These are phyloP conservation scores for Gallinago solitaria DNA, from an alignment of 2,797 vertebrate genomes.

Conservation along the genomic window DNA sequence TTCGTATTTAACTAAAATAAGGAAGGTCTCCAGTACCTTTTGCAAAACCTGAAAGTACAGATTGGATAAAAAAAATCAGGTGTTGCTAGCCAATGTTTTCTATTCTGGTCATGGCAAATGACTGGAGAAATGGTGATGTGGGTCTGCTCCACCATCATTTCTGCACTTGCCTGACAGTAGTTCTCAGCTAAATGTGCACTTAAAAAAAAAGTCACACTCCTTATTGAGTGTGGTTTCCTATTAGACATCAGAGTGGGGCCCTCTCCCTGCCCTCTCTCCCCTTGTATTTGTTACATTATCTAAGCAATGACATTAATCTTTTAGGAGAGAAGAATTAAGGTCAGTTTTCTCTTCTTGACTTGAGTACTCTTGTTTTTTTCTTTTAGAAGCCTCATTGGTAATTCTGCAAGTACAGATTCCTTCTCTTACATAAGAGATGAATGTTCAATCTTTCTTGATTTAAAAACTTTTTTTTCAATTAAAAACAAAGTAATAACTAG, in stretches of 20 bases:
- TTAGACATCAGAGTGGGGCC: not conserved
- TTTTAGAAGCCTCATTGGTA: not conserved
- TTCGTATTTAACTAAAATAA: not conserved
- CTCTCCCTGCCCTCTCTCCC: rapidly evolving
- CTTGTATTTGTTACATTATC: not conserved
- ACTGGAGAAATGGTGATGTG: not conserved
- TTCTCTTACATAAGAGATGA: not conserved
- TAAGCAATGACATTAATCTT: not conserved
- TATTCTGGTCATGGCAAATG: not conserved
- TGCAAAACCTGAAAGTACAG: not conserved
- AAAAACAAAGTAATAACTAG: not conserved
- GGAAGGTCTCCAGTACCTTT: not conserved
- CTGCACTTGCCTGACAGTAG: not conserved
- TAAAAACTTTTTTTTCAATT: not conserved
- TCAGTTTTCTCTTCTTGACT: not conserved
- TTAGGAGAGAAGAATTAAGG: not conserved
- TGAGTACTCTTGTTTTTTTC: not conserved
- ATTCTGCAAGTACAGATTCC: not conserved
- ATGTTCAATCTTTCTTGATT: not conserved
- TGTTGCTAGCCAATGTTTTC: not conserved
- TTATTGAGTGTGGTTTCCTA: not conserved
- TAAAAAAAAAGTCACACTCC: not conserved
- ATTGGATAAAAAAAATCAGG: not conserved
- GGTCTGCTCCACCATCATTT: not conserved
- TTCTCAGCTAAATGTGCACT: not conserved